phyloP scores from a whole-genome alignment of 2,888 invertebrate genomes.

The Ennomos quercinarius region DNA sequence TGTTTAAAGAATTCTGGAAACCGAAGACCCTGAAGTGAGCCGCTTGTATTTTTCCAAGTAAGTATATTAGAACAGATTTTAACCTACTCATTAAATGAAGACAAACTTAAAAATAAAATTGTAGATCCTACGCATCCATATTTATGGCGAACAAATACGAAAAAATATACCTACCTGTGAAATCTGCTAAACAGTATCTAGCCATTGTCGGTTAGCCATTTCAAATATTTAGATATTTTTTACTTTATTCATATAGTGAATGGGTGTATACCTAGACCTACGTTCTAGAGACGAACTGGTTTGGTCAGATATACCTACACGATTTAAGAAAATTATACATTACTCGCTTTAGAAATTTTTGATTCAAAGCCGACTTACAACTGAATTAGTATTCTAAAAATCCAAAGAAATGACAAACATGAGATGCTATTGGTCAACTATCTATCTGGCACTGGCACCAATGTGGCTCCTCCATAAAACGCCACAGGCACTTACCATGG shows the following conservation, averaged over 20 bases:
- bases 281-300: conserved; percentile 19
- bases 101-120: conserved; percentile 11
- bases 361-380: too few relatives aligned
- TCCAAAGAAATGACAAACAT: too few relatives aligned
- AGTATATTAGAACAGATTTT: conserved; percentile 17
- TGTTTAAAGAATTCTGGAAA: too few relatives aligned
- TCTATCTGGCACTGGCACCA: too few relatives aligned
- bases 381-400: too few relatives aligned
- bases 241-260: conserved; percentile 49
- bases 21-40: too few relatives aligned
- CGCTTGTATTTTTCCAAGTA: neutral
- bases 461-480: too few relatives aligned
- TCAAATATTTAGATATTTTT: conserved; percentile 54
- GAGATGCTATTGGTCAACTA: too few relatives aligned
- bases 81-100: conserved; percentile 10
- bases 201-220: conserved; percentile 50
- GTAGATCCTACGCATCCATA: conserved; percentile 18
- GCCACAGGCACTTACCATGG: too few relatives aligned
- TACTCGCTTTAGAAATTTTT: neutral
- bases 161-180: conserved; percentile 41
- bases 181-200: conserved; percentile 54
- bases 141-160: conserved; percentile 28
- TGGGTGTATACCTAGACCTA: neutral
- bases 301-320: conserved; percentile 4
- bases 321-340: neutral